Conservation (phyloP, 2,888 invertebrate species). For the Harpalus rubripes region DNA sequence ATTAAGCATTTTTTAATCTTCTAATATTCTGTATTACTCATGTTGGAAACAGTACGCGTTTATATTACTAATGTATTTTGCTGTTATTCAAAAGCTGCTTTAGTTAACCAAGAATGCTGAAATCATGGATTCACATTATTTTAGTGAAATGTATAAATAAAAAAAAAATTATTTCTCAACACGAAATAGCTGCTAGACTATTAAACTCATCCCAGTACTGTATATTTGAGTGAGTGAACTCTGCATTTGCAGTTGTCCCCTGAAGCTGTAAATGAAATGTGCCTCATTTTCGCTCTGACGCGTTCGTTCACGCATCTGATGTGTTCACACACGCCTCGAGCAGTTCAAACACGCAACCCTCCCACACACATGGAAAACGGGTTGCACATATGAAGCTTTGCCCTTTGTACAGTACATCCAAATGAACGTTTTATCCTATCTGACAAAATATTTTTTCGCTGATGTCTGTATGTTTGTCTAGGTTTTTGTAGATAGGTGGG, state of each 20-base stretch:
- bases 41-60: no score
- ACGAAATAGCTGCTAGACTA: neutral
- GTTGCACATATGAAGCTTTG: neutral
- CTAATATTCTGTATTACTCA: no score
- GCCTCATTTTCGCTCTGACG: constrained; percentile 12
- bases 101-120: no score
- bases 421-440: neutral
- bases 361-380: neutral
- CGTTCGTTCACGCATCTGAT: constrained; percentile 30
- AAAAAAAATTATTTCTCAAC: no score
- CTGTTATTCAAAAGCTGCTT: no score
- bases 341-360: neutral
- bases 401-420: neutral
- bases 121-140: no score
- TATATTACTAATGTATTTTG: no score
- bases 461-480: neutral
- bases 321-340: constrained; percentile 30
- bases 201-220: neutral
- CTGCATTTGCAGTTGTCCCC: neutral
- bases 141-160: no score
- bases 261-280: neutral
- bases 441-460: neutral
- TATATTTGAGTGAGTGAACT: neutral
- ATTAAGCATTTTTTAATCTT: no score
- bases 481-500: no score